Evolutionary conservation across 2,888 invertebrate species (phyloP).

Genomic region (Dysmachus trigonus): DNA sequence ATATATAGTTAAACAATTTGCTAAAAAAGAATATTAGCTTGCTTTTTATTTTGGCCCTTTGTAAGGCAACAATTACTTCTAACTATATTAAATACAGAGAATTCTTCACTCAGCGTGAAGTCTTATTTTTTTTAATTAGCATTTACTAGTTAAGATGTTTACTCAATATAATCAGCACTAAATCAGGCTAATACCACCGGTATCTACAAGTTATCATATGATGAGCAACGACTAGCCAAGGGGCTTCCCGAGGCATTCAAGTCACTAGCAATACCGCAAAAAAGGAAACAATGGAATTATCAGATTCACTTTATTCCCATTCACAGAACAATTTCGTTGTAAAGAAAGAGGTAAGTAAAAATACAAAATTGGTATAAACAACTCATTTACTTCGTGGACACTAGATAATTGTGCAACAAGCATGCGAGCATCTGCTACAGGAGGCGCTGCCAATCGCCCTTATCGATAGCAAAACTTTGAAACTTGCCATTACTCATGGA

Average conservation of each 20-base stretch:
- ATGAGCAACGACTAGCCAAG: not conserved
- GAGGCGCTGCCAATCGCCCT: not conserved
- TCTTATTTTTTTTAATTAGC: not conserved
- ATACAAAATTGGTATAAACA: not conserved
- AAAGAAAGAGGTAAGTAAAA: not conserved
- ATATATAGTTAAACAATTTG: no score
- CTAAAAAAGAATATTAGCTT: no score
- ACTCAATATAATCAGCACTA: not conserved
- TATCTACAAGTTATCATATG: not conserved
- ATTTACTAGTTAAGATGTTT: not conserved
- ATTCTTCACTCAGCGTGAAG: not conserved
- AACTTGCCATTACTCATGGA: not conserved
- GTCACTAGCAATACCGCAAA: not conserved
- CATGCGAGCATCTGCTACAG: not conserved
- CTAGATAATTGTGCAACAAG: not conserved
- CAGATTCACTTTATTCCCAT: conserved; percentile 28
- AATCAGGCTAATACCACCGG: not conserved
- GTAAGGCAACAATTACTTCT: no score
- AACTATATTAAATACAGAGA: not conserved
- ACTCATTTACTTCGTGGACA: not conserved
- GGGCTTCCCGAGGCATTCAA: not conserved
- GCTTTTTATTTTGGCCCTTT: no score
- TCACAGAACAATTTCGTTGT: conserved; percentile 39
- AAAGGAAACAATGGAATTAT: conserved; percentile 30
- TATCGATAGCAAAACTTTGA: not conserved